These are phyloP conservation scores for Micromys minutus DNA, from an alignment of 2,113 vertebrate genomes.

Conservation along the genomic window DNA sequence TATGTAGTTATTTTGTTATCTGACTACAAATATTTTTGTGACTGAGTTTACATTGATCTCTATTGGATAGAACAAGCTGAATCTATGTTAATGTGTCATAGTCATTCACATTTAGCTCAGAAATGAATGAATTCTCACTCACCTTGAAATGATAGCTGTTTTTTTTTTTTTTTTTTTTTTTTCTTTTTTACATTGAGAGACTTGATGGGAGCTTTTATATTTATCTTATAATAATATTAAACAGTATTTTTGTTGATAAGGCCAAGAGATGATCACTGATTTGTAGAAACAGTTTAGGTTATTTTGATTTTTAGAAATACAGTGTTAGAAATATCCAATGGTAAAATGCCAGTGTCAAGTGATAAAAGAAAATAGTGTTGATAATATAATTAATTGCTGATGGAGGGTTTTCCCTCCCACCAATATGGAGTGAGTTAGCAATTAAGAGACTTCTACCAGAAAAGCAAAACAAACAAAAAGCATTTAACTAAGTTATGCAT, in stretches of 20 bases:
- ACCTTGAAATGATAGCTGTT: neutral
- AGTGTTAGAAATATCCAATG: neutral
- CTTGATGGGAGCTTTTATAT: neutral
- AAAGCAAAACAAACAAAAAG: too few species aligned
- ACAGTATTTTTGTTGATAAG: neutral
- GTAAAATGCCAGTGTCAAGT: neutral
- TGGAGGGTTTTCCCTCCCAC: neutral
- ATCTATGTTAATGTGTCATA: neutral
- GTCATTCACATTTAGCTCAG: neutral
- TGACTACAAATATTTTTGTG: neutral
- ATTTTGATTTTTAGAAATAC: neutral
- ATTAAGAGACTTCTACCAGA: neutral
- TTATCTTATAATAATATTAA: neutral
- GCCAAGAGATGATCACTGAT: neutral
- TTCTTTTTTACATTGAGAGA: too few species aligned
- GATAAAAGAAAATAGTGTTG: neutral
- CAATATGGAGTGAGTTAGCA: neutral
- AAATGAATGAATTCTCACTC: neutral
- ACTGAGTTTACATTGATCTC: neutral
- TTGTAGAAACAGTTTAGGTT: neutral
- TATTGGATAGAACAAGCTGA: too few species aligned
- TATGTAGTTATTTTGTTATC: neutral
- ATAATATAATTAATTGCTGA: neutral
- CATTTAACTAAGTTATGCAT: neutral
- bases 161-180: too few species aligned